A percentile compares a stretch with the other conserved stretches of the same genome.
Evolutionary conservation across 2,113 vertebrate species (phyloP).

Genomic region (Pedetes capensis): DNA sequence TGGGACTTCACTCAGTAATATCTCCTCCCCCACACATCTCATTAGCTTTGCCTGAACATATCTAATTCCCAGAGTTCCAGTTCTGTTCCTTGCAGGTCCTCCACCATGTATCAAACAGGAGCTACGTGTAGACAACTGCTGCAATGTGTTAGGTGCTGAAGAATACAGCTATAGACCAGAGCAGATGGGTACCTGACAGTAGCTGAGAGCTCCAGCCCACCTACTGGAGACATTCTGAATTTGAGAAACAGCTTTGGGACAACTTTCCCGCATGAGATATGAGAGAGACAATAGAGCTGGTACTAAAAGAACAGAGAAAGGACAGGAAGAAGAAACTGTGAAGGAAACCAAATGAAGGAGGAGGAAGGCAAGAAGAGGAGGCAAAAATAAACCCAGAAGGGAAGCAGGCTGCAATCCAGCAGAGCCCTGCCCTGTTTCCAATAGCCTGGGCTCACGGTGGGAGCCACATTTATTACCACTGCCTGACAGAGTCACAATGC

Average conservation of each 20-base stretch:
- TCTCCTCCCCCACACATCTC: neutral
- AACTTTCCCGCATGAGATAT: neutral
- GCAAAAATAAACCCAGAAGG: neutral
- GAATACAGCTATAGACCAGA: neutral
- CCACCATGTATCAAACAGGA: neutral
- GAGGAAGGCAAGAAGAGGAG: neutral
- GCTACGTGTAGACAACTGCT: neutral
- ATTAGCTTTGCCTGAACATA: neutral
- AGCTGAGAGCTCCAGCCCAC: neutral
- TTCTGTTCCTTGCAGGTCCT: neutral
- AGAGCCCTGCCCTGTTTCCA: too few relatives aligned
- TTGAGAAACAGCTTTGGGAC: neutral
- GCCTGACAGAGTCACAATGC: neutral
- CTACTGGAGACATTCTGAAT: neutral
- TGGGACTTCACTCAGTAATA: neutral
- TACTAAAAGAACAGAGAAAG: neutral
- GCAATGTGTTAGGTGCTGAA: neutral
- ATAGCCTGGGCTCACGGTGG: neutral
- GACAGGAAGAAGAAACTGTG: neutral
- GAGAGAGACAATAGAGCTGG: neutral
- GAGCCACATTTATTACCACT: neutral
- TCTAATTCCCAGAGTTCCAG: neutral
- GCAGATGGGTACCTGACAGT: fast-evolving
- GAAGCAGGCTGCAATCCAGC: neutral
- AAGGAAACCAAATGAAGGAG: neutral